These are phyloP conservation scores for Ctenochaetus hawaiiensis DNA, from an alignment of 2,797 vertebrate genomes.

Conservation along the genomic window DNA sequence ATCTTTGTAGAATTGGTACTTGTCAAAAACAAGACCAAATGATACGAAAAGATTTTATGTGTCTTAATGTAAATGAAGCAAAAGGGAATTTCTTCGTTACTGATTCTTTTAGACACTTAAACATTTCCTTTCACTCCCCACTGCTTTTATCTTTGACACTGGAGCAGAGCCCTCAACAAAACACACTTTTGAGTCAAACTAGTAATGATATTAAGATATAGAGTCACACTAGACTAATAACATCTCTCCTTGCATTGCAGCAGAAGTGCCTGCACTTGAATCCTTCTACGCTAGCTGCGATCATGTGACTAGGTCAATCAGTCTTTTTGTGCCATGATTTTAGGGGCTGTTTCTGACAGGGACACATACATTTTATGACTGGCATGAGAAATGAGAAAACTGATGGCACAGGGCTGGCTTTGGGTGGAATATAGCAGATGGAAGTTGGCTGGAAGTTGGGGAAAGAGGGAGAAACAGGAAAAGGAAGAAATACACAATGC, in stretches of 20 bases:
- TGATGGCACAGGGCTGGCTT: conserved; percentile 42
- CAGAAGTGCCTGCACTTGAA: conserved; percentile 18
- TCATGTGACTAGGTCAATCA: conserved; percentile 66
- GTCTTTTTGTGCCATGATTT: conserved; percentile 55
- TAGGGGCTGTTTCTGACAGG: conserved; percentile 64
- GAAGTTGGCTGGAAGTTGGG: conserved; percentile 17
- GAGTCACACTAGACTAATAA: neutral
- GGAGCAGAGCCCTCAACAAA: conserved; percentile 8
- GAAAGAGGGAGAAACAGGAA: conserved; percentile 63
- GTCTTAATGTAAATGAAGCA: neutral
- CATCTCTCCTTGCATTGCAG: neutral
- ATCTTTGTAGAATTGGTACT: neutral
- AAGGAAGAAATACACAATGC: conserved; percentile 62
- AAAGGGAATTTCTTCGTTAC: neutral
- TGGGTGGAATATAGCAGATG: conserved; percentile 37
- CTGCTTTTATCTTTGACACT: conserved; percentile 35
- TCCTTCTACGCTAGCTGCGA: conserved; percentile 49
- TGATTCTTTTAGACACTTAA: neutral
- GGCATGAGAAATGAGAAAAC: conserved; percentile 61
- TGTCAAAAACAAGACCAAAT: conserved; percentile 9
- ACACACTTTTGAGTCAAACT: neutral
- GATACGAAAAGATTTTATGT: neutral
- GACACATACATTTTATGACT: conserved; percentile 75
- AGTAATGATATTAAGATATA: conserved; percentile 21
- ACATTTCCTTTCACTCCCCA: conserved; percentile 1